These are phyloP conservation scores for Papilio dardanus DNA, from an alignment of 1,140 invertebrate genomes.

Conservation along the genomic window DNA sequence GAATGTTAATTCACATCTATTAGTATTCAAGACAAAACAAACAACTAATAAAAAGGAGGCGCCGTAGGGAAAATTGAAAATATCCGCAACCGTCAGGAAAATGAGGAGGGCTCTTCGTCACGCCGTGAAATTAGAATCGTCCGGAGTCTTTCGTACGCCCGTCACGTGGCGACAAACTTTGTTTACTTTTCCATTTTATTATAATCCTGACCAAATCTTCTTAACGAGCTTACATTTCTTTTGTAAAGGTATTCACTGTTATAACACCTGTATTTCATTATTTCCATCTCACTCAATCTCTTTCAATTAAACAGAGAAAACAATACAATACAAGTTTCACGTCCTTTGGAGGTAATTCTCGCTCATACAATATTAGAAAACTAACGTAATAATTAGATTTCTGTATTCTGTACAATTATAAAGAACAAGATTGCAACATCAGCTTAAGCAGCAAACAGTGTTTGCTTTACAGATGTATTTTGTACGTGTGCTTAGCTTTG, in stretches of 20 bases:
- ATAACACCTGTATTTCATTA: not conserved
- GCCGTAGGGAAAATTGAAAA: constrained; percentile 78
- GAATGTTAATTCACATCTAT: constrained; percentile 71
- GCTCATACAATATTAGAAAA: too few relatives aligned
- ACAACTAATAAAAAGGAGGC: constrained; percentile 79
- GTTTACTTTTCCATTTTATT: constrained; percentile 75
- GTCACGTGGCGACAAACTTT: constrained; percentile 71
- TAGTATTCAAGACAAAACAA: constrained; percentile 78
- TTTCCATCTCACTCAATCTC: too few relatives aligned
- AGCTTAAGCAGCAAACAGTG: not conserved
- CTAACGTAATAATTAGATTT: not conserved
- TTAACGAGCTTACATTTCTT: constrained; percentile 49
- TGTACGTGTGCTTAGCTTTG: not conserved
- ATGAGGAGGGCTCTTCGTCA: constrained; percentile 72
- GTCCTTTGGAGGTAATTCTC: too few relatives aligned
- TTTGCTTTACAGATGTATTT: not conserved
- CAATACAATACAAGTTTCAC: too few relatives aligned
- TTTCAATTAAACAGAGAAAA: too few relatives aligned
- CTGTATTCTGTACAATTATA: not conserved
- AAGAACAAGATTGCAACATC: not conserved
- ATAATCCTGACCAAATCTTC: constrained; percentile 66
- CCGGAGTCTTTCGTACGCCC: constrained; percentile 57
- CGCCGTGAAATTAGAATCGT: constrained; percentile 76
- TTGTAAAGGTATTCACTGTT: not conserved
- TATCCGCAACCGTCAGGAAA: constrained; percentile 78